Evolutionary conservation across 2,888 invertebrate species (phyloP).

Genomic region (Carcina quercana): DNA sequence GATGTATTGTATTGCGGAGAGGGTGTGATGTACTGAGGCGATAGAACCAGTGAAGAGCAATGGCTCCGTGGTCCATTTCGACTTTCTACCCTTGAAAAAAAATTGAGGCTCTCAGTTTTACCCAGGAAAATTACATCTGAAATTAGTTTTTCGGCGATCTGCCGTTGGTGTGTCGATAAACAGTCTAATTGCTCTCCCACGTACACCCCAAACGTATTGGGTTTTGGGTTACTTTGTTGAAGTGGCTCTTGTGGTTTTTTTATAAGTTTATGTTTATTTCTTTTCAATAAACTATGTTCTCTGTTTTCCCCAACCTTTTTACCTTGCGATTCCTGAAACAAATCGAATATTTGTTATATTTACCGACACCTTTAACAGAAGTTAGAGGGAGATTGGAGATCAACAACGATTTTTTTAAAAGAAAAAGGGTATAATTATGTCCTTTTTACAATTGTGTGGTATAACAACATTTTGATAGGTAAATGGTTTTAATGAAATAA

Average conservation of each 20-base stretch:
- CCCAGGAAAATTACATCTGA: not conserved
- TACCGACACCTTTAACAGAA: no score
- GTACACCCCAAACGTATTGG: not conserved
- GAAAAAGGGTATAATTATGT: no score
- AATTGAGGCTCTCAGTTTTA: not conserved
- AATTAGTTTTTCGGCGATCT: not conserved
- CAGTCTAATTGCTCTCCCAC: not conserved
- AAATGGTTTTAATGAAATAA: no score
- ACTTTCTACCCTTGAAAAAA: not conserved
- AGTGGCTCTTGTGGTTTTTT: not conserved
- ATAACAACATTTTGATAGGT: no score
- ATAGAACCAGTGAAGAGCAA: not conserved
- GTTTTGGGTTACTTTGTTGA: not conserved
- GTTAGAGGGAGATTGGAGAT: no score
- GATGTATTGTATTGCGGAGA: not conserved
- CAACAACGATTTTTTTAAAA: no score
- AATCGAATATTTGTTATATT: no score
- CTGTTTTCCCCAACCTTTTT: no score
- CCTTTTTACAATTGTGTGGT: no score
- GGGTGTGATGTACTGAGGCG: not conserved
- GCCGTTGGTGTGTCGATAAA: not conserved
- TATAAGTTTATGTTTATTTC: no score
- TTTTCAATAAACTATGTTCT: no score
- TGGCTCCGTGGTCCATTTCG: not conserved
- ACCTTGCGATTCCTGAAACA: no score